A percentile compares a stretch with the other conserved stretches of the same genome.
phyloP scores from a whole-genome alignment of 2,113 vertebrate species.

The Ictalurus punctatus region DNA sequence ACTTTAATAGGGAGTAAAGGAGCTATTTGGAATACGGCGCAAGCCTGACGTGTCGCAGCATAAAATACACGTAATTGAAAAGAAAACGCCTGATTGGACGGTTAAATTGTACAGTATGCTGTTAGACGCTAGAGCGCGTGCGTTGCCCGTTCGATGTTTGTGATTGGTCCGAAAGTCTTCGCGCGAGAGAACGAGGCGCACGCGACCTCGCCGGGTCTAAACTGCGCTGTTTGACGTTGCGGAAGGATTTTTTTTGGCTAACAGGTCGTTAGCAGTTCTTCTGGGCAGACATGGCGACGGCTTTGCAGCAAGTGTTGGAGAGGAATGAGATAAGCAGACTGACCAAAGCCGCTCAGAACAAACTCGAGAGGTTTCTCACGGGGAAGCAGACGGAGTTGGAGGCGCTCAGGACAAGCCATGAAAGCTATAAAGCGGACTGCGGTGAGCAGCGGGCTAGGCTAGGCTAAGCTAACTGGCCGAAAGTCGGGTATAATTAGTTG shows the following conservation, averaged over 20 bases:
- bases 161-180: neutral
- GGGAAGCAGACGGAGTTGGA: slow-evolving; percentile 89
- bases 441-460: slow-evolving; percentile 68
- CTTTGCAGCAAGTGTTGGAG: slow-evolving; percentile 87
- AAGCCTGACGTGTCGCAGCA: slow-evolving; percentile 8
- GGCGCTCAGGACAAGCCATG: slow-evolving; percentile 78
- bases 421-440: slow-evolving; percentile 87
- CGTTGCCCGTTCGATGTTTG: neutral
- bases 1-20: too few relatives aligned
- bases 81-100: slow-evolving; percentile 5
- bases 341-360: slow-evolving; percentile 83
- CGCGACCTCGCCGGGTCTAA: neutral
- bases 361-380: slow-evolving; percentile 86
- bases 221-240: neutral
- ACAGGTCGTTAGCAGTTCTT: neutral
- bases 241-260: neutral
- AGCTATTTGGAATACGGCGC: neutral
- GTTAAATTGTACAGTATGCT: too few relatives aligned
- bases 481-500: neutral
- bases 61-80: slow-evolving; percentile 7
- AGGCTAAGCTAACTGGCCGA: neutral
- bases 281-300: slow-evolving; percentile 79
- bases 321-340: slow-evolving; percentile 85
- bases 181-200: neutral
- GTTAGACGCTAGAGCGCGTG: neutral